phyloP scores from a whole-genome alignment of 2,113 vertebrate genomes.

The Pygoscelis adeliae region DNA sequence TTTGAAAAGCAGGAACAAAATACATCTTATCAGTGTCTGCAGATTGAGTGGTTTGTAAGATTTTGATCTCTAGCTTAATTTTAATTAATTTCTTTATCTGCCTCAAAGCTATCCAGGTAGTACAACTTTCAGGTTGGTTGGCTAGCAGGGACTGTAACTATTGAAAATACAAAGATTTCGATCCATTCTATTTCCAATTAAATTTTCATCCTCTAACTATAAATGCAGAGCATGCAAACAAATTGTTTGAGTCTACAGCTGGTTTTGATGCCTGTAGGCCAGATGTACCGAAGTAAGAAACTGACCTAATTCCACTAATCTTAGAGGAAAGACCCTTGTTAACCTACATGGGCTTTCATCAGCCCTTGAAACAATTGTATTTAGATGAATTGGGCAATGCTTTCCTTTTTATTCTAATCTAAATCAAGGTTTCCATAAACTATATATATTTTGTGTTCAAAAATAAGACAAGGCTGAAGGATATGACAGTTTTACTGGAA shows the following conservation, averaged over 20 bases:
- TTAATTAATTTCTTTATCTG: constrained; percentile 43
- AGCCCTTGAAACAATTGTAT: not conserved
- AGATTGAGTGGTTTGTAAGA: not conserved
- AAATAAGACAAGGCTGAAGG: not conserved
- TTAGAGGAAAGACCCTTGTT: not conserved
- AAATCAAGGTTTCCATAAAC: not conserved
- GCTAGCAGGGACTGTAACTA: not conserved
- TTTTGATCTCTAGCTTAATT: constrained; percentile 6
- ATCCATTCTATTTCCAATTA: not conserved
- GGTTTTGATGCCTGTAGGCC: not conserved
- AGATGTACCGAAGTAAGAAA: not conserved
- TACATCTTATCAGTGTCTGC: not conserved
- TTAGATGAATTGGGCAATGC: not conserved
- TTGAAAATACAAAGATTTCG: not conserved
- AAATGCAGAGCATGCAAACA: not conserved
- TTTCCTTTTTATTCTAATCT: not conserved
- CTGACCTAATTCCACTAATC: not conserved
- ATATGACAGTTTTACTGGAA: not conserved
- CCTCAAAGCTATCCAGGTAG: not conserved
- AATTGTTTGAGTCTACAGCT: not conserved
- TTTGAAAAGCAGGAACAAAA: constrained; percentile 13
- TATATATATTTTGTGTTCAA: not conserved
- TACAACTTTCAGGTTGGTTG: not conserved
- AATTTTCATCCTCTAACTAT: not conserved
- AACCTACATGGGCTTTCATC: not conserved